Base-by-base conservation (phyloP, 2,888 invertebrate genomes). In the Mamestra brassicae region DNA sequence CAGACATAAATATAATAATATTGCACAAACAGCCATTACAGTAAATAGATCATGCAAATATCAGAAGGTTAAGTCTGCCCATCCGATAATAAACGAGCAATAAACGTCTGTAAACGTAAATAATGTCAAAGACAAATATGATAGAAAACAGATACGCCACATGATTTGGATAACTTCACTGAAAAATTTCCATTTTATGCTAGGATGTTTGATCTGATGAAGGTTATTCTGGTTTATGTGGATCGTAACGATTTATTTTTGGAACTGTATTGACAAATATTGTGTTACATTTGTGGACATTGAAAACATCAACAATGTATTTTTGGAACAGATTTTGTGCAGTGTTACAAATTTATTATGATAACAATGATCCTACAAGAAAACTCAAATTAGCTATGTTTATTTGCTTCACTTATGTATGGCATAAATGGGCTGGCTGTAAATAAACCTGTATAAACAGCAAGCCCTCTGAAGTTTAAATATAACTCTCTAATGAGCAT, bases 91-190 rank as follows among this genome's bases (percentile, higher is more conserved):
- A 75, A 74, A 79, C 58, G 60, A 34, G 58, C 67, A 58, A 67
- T 85, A 86, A 84, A 85, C 15, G 76, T 84, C 75, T n/a, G 62
- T 34, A 57, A 65, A 76, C 63, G 42, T 79, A 77, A 85, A 86
- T 81, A 85, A 54, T 73, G 68, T 64, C 74, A 80, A 74, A 78
- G 78, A 76, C 76, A 76, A 57, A 57, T 15, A 45, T 67, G 75
- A 86, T 61, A 71, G 64, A 61, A 73, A 87, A 68, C 82, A 80
- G 72, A 85, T 62, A 10, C 61, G 69, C 38, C 69, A 70, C 13
- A 72, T 66, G 58, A 64, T 63, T 72, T 36, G n/a, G 63, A 69
- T 80, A 50, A 57, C 17, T 62, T 75, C 64, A 45, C 76, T 66
- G 65, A 84, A 73, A 64, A 68, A 72, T 55, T 78, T 78, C 83